Percentiles rank a stretch among this genome's conserved stretches.
phyloP scores from a whole-genome alignment of 2,888 invertebrate species.

The Eucriotettix oculatus region DNA sequence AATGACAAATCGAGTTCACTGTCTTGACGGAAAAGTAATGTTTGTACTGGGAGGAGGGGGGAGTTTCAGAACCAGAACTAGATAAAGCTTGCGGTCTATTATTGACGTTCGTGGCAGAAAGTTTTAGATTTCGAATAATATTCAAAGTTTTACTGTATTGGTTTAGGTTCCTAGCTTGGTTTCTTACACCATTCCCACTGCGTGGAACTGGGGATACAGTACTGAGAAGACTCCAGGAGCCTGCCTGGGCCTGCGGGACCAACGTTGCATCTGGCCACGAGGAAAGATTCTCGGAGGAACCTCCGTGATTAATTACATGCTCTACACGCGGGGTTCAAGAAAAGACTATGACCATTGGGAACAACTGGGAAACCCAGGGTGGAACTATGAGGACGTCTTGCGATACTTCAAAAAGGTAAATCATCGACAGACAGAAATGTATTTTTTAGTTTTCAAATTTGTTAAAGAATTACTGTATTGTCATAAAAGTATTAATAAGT shows the following conservation, averaged over 20 bases:
- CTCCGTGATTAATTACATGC: constrained; percentile 66
- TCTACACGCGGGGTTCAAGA: constrained; percentile 50
- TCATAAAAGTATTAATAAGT: too few relatives aligned
- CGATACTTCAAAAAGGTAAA: constrained; percentile 53
- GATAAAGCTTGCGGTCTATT: too few relatives aligned
- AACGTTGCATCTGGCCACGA: constrained; percentile 55
- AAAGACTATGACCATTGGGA: constrained; percentile 66
- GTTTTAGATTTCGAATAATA: too few relatives aligned
- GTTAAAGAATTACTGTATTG: too few relatives aligned
- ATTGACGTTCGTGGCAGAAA: too few relatives aligned
- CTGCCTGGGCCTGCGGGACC: constrained; percentile 57
- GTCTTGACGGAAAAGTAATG: too few relatives aligned
- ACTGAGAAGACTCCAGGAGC: constrained; percentile 56
- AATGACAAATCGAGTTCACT: too few relatives aligned
- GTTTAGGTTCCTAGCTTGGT: background rate
- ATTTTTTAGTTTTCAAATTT: too few relatives aligned
- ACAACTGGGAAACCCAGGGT: constrained; percentile 48
- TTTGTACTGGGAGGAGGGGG: too few relatives aligned
- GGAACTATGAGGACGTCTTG: constrained; percentile 54
- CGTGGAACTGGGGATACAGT: constrained; percentile 58
- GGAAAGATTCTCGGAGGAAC: constrained; percentile 59
- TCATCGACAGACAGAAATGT: background rate
- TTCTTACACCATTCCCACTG: background rate
- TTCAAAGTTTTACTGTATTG: background rate
- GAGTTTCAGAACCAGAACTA: too few relatives aligned